phyloP scores from a whole-genome alignment of 2,113 vertebrate species.

The Thamnaconus septentrionalis region DNA sequence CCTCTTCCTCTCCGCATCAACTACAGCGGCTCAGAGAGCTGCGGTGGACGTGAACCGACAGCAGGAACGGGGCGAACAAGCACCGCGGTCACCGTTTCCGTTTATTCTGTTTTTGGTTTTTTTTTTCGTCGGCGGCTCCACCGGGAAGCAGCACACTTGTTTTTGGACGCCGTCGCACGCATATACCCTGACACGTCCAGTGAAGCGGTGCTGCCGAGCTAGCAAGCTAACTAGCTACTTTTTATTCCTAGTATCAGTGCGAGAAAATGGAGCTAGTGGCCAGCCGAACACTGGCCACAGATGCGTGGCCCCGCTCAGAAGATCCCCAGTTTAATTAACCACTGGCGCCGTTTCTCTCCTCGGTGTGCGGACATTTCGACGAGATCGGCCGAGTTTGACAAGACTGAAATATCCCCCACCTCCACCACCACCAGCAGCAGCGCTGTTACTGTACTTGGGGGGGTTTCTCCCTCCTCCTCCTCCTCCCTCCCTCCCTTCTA shows the following conservation, averaged over 20 bases:
- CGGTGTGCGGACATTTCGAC: conserved; percentile 38
- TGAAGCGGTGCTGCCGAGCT: conserved; percentile 60
- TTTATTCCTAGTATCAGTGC: conserved; percentile 67
- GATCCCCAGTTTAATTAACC: conserved; percentile 70
- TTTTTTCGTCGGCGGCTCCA: conserved; percentile 51
- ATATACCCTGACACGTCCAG: conserved; percentile 85
- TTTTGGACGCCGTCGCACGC: conserved; percentile 81
- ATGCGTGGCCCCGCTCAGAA: conserved; percentile 49
- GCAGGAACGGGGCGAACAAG: conserved; percentile 1
- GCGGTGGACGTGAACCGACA: conserved; percentile 5
- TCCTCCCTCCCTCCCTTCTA: neutral
- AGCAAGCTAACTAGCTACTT: conserved; percentile 80
- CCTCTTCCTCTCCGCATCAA: conserved; percentile 53
- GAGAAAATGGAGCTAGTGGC: conserved; percentile 65
- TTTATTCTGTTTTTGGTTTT: no score
- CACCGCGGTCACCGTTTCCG: conserved; percentile 36
- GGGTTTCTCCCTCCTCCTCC: conserved; percentile 65
- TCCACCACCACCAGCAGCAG: no score
- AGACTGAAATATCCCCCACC: conserved; percentile 71
- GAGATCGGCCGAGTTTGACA: conserved; percentile 82
- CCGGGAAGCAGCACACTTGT: conserved; percentile 68
- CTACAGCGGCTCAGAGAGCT: conserved; percentile 20
- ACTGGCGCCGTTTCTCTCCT: conserved; percentile 37
- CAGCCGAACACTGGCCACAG: conserved; percentile 39
- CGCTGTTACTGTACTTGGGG: conserved; percentile 75